phyloP scores from a whole-genome alignment of 2,888 invertebrate genomes.

The Troglohyphantes excavatus region DNA sequence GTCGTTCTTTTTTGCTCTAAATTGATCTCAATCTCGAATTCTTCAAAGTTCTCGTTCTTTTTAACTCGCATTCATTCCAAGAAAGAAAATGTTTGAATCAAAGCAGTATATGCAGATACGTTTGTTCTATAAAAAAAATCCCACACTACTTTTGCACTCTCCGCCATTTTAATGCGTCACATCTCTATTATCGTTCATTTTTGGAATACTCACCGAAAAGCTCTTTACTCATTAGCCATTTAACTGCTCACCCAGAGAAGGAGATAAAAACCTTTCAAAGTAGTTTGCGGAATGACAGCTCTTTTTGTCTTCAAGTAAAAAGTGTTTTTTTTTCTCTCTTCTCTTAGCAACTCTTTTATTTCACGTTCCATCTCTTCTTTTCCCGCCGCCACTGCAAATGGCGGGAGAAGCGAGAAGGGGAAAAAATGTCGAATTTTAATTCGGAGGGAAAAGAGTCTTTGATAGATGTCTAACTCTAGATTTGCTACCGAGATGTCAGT shows the following conservation, averaged over 20 bases:
- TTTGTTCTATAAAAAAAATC: neutral
- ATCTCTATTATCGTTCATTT: slow-evolving; percentile 35
- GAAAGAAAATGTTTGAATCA: neutral
- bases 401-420: neutral
- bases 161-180: slow-evolving; percentile 17
- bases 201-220: slow-evolving; percentile 21
- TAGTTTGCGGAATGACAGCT: slow-evolving; percentile 17
- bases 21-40: neutral
- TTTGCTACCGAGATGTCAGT: neutral
- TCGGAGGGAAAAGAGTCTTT: neutral
- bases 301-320: slow-evolving; percentile 28
- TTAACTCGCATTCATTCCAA: neutral
- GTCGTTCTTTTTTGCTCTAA: neutral
- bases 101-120: neutral
- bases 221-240: slow-evolving; percentile 40
- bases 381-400: neutral
- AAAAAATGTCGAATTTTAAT: slow-evolving; percentile 12
- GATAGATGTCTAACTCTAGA: slow-evolving; percentile 11
- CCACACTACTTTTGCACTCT: neutral
- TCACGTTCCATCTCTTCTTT: neutral
- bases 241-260: slow-evolving; percentile 10
- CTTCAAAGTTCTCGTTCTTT: neutral
- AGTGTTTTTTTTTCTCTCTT: neutral
- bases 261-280: slow-evolving; percentile 29
- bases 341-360: neutral